Evolutionary conservation across 2,113 vertebrate species (phyloP).

Genomic region (Panthera tigris): DNA sequence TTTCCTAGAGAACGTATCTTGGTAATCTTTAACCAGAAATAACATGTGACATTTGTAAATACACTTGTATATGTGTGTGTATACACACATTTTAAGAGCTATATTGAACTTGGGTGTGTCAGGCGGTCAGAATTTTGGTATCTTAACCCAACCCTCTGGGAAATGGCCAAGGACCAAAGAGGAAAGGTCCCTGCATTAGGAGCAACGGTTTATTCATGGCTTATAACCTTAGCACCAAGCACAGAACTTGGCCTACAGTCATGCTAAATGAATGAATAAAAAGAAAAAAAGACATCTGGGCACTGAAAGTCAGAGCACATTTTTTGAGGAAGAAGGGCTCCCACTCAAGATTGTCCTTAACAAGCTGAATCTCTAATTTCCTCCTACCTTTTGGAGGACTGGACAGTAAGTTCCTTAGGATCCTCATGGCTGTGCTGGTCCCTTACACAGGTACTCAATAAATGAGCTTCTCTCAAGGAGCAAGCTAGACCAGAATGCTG

Average conservation of each 20-base stretch:
- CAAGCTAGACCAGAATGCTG: not conserved
- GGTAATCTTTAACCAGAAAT: constrained; percentile 2
- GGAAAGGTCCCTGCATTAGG: not conserved
- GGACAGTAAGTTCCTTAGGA: too few relatives aligned
- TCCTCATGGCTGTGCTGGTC: fast-evolving
- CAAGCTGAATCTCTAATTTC: not conserved
- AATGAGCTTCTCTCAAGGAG: not conserved
- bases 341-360: not conserved
- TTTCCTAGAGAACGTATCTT: not conserved
- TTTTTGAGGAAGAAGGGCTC: not conserved
- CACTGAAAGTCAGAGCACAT: not conserved
- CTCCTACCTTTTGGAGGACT: not conserved
- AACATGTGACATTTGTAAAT: not conserved
- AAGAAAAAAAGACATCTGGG: not conserved
- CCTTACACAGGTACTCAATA: not conserved
- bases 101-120: not conserved
- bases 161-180: not conserved
- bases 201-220: not conserved
- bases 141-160: not conserved
- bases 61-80: not conserved
- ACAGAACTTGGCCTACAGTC: not conserved
- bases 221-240: not conserved
- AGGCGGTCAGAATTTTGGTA: not conserved
- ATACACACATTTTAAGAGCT: not conserved
- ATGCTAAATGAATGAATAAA: not conserved